A percentile compares a stretch with the other conserved stretches of the same genome.
phyloP scores from a whole-genome alignment of 2,797 vertebrate genomes.

The Mormyrops attenuatus region DNA sequence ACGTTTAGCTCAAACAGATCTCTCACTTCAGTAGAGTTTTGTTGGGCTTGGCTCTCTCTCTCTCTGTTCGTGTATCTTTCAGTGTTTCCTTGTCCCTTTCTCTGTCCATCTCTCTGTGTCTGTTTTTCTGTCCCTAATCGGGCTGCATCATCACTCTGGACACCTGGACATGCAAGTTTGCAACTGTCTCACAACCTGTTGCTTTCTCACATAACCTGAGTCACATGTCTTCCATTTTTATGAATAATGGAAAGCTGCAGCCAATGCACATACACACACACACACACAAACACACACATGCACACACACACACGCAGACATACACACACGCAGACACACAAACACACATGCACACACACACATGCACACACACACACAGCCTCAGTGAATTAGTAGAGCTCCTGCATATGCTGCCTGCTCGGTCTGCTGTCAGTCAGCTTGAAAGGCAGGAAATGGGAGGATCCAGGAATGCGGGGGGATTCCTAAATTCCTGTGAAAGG shows the following conservation, averaged over 20 bases:
- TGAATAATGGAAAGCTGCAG: background rate
- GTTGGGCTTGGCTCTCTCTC: background rate
- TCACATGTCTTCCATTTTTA: background rate
- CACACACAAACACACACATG: background rate
- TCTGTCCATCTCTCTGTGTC: background rate
- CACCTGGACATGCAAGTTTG: background rate
- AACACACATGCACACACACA: too few species aligned
- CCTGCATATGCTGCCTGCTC: background rate
- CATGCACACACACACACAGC: too few species aligned
- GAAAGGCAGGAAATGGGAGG: conserved; percentile 35
- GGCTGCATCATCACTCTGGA: background rate
- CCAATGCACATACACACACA: background rate
- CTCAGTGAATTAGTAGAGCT: background rate
- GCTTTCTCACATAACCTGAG: background rate
- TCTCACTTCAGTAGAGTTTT: background rate
- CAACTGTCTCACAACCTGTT: background rate
- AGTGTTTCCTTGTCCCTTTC: background rate
- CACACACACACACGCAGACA: background rate
- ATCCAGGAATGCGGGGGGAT: conserved; percentile 55
- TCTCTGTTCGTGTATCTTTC: background rate
- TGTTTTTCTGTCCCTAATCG: background rate
- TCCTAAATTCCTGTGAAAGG: conserved; percentile 42
- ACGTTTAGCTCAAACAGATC: background rate
- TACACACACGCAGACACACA: too few species aligned
- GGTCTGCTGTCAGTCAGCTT: conserved; percentile 34